A percentile compares a stretch with the other conserved stretches of the same genome.
phyloP scores from a whole-genome alignment of 2,113 vertebrate genomes.

The Stegostoma tigrinum region DNA sequence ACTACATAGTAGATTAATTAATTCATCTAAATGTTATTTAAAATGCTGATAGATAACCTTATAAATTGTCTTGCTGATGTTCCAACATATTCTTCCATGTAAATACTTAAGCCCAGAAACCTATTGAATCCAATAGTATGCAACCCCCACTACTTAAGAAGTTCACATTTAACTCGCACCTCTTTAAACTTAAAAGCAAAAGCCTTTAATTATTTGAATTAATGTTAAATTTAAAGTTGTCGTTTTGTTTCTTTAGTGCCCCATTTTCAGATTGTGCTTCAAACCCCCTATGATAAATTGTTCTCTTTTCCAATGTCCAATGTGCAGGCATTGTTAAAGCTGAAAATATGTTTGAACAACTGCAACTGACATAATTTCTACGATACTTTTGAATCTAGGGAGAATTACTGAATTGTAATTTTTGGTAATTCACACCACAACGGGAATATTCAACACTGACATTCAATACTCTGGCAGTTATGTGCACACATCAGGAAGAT shows the following conservation, averaged over 20 bases:
- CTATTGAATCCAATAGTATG: background rate
- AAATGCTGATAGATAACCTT: background rate
- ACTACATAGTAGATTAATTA: background rate
- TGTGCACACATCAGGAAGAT: background rate
- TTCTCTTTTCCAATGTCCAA: background rate
- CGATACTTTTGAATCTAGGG: background rate
- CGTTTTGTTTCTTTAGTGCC: background rate
- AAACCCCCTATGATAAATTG: background rate
- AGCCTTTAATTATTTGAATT: background rate
- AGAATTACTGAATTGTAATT: background rate
- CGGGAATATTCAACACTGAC: background rate
- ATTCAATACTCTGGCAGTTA: background rate
- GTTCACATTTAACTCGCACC: background rate
- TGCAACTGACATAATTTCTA: background rate
- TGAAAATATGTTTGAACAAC: background rate
- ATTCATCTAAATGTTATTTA: constrained; percentile 10
- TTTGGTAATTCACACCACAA: background rate
- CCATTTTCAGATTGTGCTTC: background rate
- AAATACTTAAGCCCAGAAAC: background rate
- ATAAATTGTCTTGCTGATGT: background rate
- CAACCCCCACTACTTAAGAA: background rate
- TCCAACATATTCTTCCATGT: background rate
- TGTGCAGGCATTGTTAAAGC: background rate
- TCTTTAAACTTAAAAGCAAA: background rate
- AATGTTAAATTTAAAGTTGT: background rate